Percentiles rank a stretch among this genome's conserved stretches.
Conservation (phyloP, 2,888 invertebrate species). For the Ormia ochracea region DNA sequence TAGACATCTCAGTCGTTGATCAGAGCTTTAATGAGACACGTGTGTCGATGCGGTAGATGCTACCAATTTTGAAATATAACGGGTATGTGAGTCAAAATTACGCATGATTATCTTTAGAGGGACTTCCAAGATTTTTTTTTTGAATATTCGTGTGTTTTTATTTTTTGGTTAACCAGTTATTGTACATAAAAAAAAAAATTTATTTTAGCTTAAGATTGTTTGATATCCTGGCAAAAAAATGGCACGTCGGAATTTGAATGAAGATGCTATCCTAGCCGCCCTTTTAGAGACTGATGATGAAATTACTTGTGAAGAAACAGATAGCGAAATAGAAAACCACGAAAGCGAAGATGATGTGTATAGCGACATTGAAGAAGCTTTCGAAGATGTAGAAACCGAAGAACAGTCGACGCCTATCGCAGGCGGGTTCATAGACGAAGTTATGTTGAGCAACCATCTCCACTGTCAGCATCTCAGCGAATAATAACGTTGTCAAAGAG, state of each 20-base stretch:
- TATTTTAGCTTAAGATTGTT: too few species aligned
- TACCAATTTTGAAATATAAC: not conserved
- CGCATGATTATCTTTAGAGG: not conserved
- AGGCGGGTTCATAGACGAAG: not conserved
- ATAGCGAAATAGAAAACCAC: not conserved
- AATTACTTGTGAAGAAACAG: not conserved
- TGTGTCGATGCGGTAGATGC: not conserved
- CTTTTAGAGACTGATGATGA: constrained; percentile 1
- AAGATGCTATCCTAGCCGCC: not conserved
- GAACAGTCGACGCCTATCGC: not conserved
- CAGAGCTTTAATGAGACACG: too few species aligned
- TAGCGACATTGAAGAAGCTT: constrained; percentile 1
- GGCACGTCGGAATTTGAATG: not conserved
- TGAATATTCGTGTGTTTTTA: too few species aligned
- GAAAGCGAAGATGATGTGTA: not conserved
- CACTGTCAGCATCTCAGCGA: not conserved
- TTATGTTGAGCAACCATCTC: not conserved
- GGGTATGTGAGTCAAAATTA: not conserved
- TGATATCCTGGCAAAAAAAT: too few species aligned
- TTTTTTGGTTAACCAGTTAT: too few species aligned
- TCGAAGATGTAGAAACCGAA: not conserved
- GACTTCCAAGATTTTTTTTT: too few species aligned
- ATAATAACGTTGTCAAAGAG: not conserved
- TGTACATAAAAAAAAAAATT: too few species aligned
- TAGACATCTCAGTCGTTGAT: too few species aligned